Evolutionary conservation across 2,113 vertebrate species (phyloP).

Genomic region (Tautogolabrus adspersus): DNA sequence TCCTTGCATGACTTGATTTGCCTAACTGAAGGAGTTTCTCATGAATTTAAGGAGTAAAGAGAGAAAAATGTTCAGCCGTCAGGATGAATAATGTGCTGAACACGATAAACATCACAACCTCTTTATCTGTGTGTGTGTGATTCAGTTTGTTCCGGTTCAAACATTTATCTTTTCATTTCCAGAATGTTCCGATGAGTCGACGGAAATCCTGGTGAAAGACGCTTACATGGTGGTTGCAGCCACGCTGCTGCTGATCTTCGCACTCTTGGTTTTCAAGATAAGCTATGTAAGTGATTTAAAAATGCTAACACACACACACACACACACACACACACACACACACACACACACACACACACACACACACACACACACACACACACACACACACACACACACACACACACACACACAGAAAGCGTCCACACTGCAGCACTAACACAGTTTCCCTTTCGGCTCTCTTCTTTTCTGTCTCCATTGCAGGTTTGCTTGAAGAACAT

Average conservation of each 20-base stretch:
- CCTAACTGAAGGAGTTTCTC: too few species aligned
- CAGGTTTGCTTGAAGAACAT: conserved; percentile 66
- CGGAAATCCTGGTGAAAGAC: neutral
- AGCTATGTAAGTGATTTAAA: conserved; percentile 78
- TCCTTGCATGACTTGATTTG: too few species aligned
- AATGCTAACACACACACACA: neutral
- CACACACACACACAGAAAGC: too few species aligned
- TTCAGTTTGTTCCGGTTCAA: neutral
- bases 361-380: too few species aligned
- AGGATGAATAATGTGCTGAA: too few species aligned
- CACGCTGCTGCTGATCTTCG: conserved; percentile 35
- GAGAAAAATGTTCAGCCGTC: too few species aligned
- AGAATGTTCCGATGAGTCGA: conserved; percentile 35
- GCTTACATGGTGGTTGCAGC: conserved; percentile 44
- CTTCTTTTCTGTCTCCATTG: neutral
- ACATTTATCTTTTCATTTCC: conserved; percentile 10
- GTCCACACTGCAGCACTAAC: too few species aligned
- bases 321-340: neutral
- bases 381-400: too few species aligned
- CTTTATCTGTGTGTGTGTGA: neutral
- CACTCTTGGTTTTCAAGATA: conserved; percentile 57
- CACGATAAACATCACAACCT: too few species aligned
- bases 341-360: too few species aligned
- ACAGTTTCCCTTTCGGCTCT: too few species aligned
- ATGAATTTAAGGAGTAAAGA: too few species aligned